Evolutionary conservation across 2,113 vertebrate genomes (phyloP), one percentile per base, ranked within the genome.

Genomic region (Motacilla tschutschensis): DNA sequence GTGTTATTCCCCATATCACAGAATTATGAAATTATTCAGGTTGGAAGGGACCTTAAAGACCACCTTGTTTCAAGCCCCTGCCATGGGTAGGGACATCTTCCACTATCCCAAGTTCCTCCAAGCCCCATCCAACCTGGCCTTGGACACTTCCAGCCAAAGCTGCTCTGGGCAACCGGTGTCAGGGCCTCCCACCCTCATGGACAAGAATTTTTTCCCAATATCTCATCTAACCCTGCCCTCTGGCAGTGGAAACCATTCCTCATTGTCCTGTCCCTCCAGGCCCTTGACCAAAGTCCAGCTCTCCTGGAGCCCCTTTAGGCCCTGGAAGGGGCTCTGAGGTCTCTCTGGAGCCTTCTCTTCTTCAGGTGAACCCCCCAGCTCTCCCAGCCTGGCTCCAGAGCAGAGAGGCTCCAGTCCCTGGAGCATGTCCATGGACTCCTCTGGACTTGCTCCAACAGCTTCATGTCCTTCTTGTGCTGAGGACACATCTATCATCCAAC

Each of bases 51-150:
- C 22, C 43, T 57, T n/a, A 29, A 57, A 44, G n/a, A 24, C 6
- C 10, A 64, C 6, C n/a, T 43, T 16, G 17, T 57, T 50, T 35
- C 36, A n/a, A 26, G 1, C 8, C 18, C 12, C 43, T 47, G 14
- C 15, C 36, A 8, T 19, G n/a, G 41, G 36, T 36, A 78, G 26
- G n/a, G 43, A 71, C n/a, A 57, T 5, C 15, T 78, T 9, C 21
- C 12, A 50, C 18, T 14, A 24, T 7, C 7, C 28, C 43, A 78
- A 22, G 12, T 2, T 57, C 28, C 36, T 57, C 43, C 36, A 71
- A 71, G 43, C 18, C 15, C 65, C 0, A 0, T n/a, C 15, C 57
- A 64, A 3, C 26, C n/a, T 50, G 43, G n/a, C 24, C 36, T 20
- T 28, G 22, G 15, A 29, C 18, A 71, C 12, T 70, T 12, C 21